These are phyloP conservation scores for Chaetoderma sp. DNA, from an alignment of 2,888 invertebrate species.

Conservation along the genomic window DNA sequence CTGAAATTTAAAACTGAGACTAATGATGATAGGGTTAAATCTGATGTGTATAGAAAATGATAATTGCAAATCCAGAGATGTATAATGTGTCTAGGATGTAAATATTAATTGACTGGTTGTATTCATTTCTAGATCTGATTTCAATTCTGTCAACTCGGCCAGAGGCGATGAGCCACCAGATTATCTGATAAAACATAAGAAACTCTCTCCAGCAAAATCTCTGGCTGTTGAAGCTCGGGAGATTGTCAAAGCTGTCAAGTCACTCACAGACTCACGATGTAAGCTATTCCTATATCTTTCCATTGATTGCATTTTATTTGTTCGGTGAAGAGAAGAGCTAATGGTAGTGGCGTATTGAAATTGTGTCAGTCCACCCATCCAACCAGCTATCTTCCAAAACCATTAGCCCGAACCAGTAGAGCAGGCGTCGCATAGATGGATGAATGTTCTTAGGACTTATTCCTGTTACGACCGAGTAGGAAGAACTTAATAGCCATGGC, in stretches of 20 bases:
- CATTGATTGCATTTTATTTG: not conserved
- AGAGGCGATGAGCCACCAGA: slow-evolving; percentile 29
- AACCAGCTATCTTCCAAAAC: too few species aligned
- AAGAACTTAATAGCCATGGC: too few species aligned
- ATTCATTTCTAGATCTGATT: not conserved
- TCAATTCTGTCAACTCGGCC: slow-evolving; percentile 17
- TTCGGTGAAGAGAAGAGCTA: too few species aligned
- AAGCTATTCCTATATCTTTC: slow-evolving; percentile 33
- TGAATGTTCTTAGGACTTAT: too few species aligned
- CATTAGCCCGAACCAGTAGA: too few species aligned
- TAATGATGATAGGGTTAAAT: not conserved
- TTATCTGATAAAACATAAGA: slow-evolving; percentile 29
- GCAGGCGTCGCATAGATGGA: too few species aligned
- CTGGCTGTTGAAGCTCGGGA: slow-evolving; percentile 57
- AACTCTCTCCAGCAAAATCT: slow-evolving; percentile 33
- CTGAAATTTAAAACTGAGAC: not conserved
- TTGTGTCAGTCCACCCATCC: too few species aligned
- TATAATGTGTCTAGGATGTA: too few species aligned
- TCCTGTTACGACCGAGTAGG: too few species aligned
- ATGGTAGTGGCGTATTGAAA: too few species aligned
- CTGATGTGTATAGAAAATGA: not conserved
- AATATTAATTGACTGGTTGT: not conserved
- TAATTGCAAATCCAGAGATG: too few species aligned
- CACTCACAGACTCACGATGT: slow-evolving; percentile 61
- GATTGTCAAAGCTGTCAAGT: slow-evolving; percentile 54